Conservation (phyloP, 2,113 vertebrate species). For the Phaethornis superciliosus region DNA sequence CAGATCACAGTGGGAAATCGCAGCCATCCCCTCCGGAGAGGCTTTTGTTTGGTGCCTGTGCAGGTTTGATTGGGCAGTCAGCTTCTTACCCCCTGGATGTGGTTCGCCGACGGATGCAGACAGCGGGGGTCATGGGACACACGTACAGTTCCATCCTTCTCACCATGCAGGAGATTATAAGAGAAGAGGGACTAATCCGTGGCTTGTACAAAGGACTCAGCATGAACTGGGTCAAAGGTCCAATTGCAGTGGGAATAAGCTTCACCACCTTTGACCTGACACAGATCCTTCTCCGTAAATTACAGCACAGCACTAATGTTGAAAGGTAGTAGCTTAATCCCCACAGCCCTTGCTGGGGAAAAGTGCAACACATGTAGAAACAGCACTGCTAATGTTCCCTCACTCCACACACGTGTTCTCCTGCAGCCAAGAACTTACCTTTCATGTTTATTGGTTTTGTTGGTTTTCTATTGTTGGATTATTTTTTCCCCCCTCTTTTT, state of each 20-base stretch:
- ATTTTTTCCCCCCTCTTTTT: neutral
- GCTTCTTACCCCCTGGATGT: conserved; percentile 97
- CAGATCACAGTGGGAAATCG: conserved; percentile 84
- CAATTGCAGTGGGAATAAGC: conserved; percentile 95
- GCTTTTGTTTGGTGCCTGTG: conserved; percentile 91
- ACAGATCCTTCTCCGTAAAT: conserved; percentile 88
- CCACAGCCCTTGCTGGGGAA: neutral
- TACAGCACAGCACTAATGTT: conserved; percentile 74
- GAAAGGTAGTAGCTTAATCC: conserved; percentile 55
- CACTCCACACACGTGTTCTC: neutral
- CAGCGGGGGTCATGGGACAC: conserved; percentile 90
- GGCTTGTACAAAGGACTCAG: conserved; percentile 98
- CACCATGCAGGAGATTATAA: conserved; percentile 87
- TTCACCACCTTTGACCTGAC: conserved; percentile 97
- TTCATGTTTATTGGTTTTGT: neutral
- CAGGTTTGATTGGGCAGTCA: conserved; percentile 92
- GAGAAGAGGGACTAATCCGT: conserved; percentile 86
- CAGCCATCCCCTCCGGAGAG: conserved; percentile 90
- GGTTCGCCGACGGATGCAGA: conserved; percentile 97
- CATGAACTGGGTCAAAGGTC: conserved; percentile 99
- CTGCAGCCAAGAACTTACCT: neutral
- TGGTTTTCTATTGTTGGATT: neutral
- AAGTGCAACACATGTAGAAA: neutral
- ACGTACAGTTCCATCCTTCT: conserved; percentile 83
- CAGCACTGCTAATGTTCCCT: neutral